Base-by-base conservation (phyloP, 2,888 invertebrate genomes). In the Lithophane leautieri region DNA sequence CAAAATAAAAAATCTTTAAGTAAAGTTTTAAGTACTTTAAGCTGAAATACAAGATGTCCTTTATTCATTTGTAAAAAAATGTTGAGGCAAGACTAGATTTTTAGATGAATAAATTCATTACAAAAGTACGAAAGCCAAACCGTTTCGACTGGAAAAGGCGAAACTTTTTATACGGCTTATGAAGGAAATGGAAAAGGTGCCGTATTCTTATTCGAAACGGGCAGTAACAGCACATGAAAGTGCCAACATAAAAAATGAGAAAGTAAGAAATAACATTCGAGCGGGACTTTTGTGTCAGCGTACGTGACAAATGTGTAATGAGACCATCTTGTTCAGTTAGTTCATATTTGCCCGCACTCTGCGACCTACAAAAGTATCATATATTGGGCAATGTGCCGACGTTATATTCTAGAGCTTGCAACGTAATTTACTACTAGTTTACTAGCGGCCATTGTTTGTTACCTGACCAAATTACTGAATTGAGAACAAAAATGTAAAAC, bases 291-390 rank as follows among this genome's bases (percentile, higher is more conserved):
- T 79, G 79, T 86, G 89, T 90, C 88, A 87, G 85, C 84, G 84
- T 83, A 92, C 92, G 91, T 92, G 91, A 92, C 90, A 88, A 88
- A 91, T 90, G 87, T 88, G 86, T 91, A 92, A 92, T 91, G 89
- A 91, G 89, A 86, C 85, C 83, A 85, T 90, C 89, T 89, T 84
- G 79, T 78, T 79, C 81, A 79, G 79, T 89, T 84, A 86, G 79
- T 83, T 88, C 74, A 81, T 84, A 86, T 81, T 86, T 82, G 67
- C 68, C 72, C 74, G 79, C 70, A 82, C 76, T 84, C 70, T 42
- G 60, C 79, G 73, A 83, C 81, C 63, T 76, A 81, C 69, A 70
- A 79, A 84, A 83, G 70, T 76, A 69, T 77, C 63, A 75, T 70
- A 78, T 76, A 70, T 82, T 67, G 69, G 67, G 61, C 73, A 78